Percentiles rank a stretch among this genome's conserved stretches.
Conservation (phyloP, 2,888 invertebrate genomes). For the Xestoiulus laeticollis region DNA sequence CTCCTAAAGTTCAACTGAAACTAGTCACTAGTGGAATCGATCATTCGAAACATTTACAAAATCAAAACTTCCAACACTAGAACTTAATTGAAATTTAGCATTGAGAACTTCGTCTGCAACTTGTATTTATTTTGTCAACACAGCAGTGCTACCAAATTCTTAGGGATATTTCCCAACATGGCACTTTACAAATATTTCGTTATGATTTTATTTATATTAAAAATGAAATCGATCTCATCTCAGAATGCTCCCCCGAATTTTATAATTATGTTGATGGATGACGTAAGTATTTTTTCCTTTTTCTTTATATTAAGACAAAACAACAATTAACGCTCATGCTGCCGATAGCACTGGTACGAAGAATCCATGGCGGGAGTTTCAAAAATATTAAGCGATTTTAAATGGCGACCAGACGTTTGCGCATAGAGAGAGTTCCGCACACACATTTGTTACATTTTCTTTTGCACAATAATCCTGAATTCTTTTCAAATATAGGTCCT, state of each 20-base stretch:
- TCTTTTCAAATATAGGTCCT: too few relatives aligned
- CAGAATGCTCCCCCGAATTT: conserved; percentile 60
- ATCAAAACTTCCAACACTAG: neutral
- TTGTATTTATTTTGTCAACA: too few relatives aligned
- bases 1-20: neutral
- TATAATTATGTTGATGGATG: conserved; percentile 64
- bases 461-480: too few relatives aligned
- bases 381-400: too few relatives aligned
- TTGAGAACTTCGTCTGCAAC: neutral
- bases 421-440: too few relatives aligned
- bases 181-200: neutral
- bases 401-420: too few relatives aligned
- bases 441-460: too few relatives aligned
- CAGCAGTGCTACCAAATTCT: neutral
- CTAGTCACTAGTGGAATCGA: neutral
- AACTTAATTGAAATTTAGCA: neutral
- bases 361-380: too few relatives aligned
- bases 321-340: too few relatives aligned
- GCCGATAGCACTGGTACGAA: neutral
- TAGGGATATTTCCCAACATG: neutral
- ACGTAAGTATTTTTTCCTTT: conserved; percentile 60
- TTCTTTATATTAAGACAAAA: neutral
- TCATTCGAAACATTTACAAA: too few relatives aligned
- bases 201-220: neutral
- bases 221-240: neutral